A percentile compares a stretch with the other conserved stretches of the same genome.
These are phyloP conservation scores for Drosophila yooni DNA, from an alignment of 2,888 invertebrate genomes.

Conservation along the genomic window DNA sequence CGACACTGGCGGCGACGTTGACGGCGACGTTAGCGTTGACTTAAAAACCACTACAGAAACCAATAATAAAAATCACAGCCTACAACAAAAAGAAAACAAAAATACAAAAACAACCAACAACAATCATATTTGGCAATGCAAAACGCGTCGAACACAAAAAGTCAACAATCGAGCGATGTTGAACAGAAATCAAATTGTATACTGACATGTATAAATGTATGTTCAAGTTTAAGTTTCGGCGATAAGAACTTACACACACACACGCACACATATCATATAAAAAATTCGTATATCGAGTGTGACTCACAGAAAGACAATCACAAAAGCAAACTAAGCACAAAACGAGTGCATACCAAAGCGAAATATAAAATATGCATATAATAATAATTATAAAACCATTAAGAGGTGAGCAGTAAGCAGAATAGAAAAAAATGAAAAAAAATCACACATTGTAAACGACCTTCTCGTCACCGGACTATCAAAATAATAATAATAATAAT, in stretches of 20 bases:
- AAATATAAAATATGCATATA: conserved; percentile 24
- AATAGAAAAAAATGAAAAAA: conserved; percentile 14
- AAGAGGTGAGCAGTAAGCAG: conserved; percentile 33
- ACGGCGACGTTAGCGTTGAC: conserved; percentile 9
- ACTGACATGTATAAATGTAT: background rate
- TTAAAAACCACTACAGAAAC: conserved; percentile 23
- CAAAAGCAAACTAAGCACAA: background rate
- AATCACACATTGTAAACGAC: conserved; percentile 47
- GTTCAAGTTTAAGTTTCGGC: conserved; percentile 70
- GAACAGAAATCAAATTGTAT: conserved; percentile 11
- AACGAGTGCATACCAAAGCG: conserved; percentile 21
- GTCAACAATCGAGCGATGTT: conserved; percentile 64
- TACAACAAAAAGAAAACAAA: conserved; percentile 1
- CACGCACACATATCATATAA: background rate
- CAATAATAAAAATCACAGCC: conserved; percentile 46
- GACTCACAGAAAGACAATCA: background rate
- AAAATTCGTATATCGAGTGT: background rate
- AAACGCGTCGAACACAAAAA: conserved; percentile 65
- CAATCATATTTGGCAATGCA: conserved; percentile 73
- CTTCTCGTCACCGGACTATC: conserved; percentile 37
- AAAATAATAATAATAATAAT: conserved; percentile 23
- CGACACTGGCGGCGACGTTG: conserved; percentile 2
- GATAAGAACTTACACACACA: conserved; percentile 43
- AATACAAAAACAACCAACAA: conserved; percentile 37
- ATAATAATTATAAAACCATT: conserved; percentile 47